Base-by-base conservation (phyloP, 1,140 invertebrate genomes). In the Drosophila nikananu region DNA sequence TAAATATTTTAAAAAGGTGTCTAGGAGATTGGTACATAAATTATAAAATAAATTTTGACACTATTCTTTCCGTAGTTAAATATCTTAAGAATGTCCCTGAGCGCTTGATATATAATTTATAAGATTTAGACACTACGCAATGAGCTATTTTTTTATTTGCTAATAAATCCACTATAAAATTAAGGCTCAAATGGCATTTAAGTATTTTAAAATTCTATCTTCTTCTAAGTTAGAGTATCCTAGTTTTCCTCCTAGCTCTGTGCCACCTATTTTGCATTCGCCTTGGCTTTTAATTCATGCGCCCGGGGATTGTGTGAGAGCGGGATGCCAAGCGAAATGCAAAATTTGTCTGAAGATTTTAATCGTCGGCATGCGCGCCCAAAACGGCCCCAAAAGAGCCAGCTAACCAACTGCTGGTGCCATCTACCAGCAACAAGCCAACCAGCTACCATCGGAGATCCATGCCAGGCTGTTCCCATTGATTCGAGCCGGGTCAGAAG, bases 291-390 rank as follows among this genome's bases (percentile, higher is more conserved):
- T 90, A 90, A 90, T 90, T 90, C 86, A 90, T 90, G 81, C 65
- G 68, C 52, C 64, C 49, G 77, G 62, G 77, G 62, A 52, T 51
- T 81, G 73, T 67, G 72, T 71, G 73, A 65, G 80, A 89, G 77
- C 76, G 86, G 62, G 86, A 90, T 72, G 86, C 86, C 81, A 90
- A 75, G 54, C 86, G 76, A 90, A 90, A 90, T 90, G 86, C 86
- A 90, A 90, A 90, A 90, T 90, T 90, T 90, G 86, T 90, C 86
- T 90, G 86, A 80, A 90, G 86, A 90, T 90, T 90, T 90, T 90
- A 90, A 90, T 90, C 86, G 86, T 67, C 81, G 81, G 86, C 86
- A 81, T 89, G 84, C 75, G 84, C 84, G 75, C 86, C 82, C 86
- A 89, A 81, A 90, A 81, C 84, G 84, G 78, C 84, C 84, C 76